Base-by-base conservation (phyloP, 1,140 invertebrate species). In the Catajapyx aquilonaris region DNA sequence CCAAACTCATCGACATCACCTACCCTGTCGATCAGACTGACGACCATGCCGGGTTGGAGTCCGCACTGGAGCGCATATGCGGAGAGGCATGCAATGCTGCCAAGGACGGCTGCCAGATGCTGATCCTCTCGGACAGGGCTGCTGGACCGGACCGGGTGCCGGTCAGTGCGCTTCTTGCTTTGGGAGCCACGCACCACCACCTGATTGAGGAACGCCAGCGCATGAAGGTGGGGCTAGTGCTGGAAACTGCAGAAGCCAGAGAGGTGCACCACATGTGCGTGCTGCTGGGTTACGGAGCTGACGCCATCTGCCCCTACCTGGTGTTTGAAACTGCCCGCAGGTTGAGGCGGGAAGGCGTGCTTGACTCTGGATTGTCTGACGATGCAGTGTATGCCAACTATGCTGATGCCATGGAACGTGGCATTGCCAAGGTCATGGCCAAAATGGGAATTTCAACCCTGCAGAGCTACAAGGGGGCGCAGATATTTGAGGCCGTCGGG, bases 371-470 rank as follows among this genome's bases (percentile, higher is more conserved):
- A 1, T 62, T 87, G 1, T 72, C 72, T 2, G 84, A 97, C 52
- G 68, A 81, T n/a, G 66, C 76, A 33, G 79, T 97, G 41, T 95
- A 74, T 52, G 60, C 69, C 64, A 79, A 72, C 54, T 81, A 77
- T 54, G 61, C 63, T 16, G 64, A 67, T 30, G 70, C 72, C 4
- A 69, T 84, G 49, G 80, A 84, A 51, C 70, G 76, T 9, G 83
- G 83, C 37, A 72, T 86, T 39, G 68, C 79, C 1, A 86, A 87
- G 56, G 72, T 96, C 0, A 98, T 99, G 94, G 93, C 94, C 1
- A 99, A 99, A 60, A 99, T 99, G 94, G 94, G 94, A 25, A 98
- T 98, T 51, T 94, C 88, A 30, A 98, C 93, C 1, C 60, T 98
- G 13, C 93, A 98, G 54, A 95, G 88, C n/a, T 99, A 98, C 58